Evolutionary conservation across 2,888 invertebrate species (phyloP).

Genomic region (Anthrax anthrax): DNA sequence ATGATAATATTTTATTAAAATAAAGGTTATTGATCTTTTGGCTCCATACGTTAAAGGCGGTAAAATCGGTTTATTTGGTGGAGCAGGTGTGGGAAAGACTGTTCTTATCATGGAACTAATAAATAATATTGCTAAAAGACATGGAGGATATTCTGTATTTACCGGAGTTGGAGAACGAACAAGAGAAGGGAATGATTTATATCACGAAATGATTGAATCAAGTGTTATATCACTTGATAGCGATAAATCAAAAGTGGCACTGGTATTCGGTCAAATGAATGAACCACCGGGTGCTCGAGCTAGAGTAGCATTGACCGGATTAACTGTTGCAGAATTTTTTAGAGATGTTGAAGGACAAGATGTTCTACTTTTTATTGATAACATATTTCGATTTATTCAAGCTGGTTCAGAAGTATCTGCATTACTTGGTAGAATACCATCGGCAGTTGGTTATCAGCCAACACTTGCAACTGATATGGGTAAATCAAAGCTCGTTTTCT

Average conservation of each 20-base stretch:
- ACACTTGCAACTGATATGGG: constrained; percentile 95
- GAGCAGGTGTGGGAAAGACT: constrained; percentile 91
- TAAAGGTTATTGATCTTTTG: constrained; percentile 77
- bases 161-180: constrained; percentile 94
- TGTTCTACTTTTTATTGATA: constrained; percentile 89
- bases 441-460: constrained; percentile 90
- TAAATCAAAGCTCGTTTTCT: constrained; percentile 16
- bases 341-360: constrained; percentile 88
- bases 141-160: constrained; percentile 92
- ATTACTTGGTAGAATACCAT: constrained; percentile 85
- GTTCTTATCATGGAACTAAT: constrained; percentile 93
- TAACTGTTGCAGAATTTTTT: constrained; percentile 90
- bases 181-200: constrained; percentile 88
- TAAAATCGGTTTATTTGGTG: constrained; percentile 86
- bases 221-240: constrained; percentile 85
- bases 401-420: constrained; percentile 85
- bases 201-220: constrained; percentile 90
- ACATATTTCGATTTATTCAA: constrained; percentile 89
- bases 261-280: constrained; percentile 94
- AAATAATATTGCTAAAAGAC: constrained; percentile 90
- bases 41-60: constrained; percentile 91
- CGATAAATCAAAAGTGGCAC: constrained; percentile 68
- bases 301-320: constrained; percentile 80
- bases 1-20: background rate
- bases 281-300: constrained; percentile 92